Percentiles rank a stretch among this genome's conserved stretches.
phyloP scores from a whole-genome alignment of 2,888 invertebrate genomes.

The Bibio marci region DNA sequence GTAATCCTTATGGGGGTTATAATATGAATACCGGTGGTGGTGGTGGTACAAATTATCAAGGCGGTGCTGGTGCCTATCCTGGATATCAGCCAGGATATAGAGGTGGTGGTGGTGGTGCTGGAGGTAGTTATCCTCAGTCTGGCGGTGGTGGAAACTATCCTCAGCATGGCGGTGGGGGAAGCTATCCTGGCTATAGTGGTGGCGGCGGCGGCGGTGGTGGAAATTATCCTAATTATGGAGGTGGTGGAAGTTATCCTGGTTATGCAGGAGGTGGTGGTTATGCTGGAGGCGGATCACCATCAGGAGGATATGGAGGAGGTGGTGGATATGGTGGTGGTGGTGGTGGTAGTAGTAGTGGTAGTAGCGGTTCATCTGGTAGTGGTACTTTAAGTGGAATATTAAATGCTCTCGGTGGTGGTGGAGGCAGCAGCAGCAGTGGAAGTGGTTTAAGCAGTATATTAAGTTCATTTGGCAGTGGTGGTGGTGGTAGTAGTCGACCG shows the following conservation, averaged over 20 bases:
- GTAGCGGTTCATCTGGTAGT: slow-evolving; percentile 8
- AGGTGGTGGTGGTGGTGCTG: slow-evolving; percentile 9
- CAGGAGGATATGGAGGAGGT: neutral
- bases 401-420: neutral
- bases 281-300: slow-evolving; percentile 4
- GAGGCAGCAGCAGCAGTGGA: neutral
- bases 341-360: slow-evolving; percentile 5
- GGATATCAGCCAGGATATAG: slow-evolving; percentile 15
- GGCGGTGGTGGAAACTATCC: neutral
- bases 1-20: neutral
- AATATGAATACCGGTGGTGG: slow-evolving; percentile 6
- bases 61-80: slow-evolving; percentile 6
- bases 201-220: slow-evolving; percentile 7
- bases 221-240: slow-evolving; percentile 5
- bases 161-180: slow-evolving; percentile 18
- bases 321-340: slow-evolving; percentile 14
- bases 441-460: neutral
- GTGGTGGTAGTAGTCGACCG: too few species aligned
- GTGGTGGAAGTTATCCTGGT: slow-evolving; percentile 10
- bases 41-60: slow-evolving; percentile 4
- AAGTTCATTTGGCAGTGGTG: slow-evolving; percentile 1
- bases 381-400: neutral
- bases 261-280: slow-evolving; percentile 13
- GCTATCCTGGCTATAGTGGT: slow-evolving; percentile 16
- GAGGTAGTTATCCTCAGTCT: neutral